These are phyloP conservation scores for Nemotelus nigrinus DNA, from an alignment of 2,888 invertebrate genomes.

Conservation along the genomic window DNA sequence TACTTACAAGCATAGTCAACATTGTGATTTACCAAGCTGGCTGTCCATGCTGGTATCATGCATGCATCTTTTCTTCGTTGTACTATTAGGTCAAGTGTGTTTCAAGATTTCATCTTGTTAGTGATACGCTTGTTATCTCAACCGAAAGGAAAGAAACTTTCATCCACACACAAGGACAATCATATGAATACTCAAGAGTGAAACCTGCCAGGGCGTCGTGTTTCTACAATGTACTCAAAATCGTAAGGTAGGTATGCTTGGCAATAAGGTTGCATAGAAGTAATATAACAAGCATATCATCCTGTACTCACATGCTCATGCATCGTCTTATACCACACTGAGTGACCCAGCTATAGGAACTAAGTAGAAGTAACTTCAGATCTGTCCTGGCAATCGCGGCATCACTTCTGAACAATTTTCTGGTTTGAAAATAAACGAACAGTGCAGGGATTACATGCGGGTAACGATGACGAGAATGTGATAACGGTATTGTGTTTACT, in stretches of 20 bases:
- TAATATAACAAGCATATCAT: constrained; percentile 24
- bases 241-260: background rate
- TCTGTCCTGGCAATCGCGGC: background rate
- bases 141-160: constrained; percentile 36
- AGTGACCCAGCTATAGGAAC: background rate
- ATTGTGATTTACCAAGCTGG: background rate
- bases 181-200: constrained; percentile 32
- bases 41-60: background rate
- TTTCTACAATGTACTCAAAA: constrained; percentile 10
- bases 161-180: constrained; percentile 21
- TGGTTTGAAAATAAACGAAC: constrained; percentile 32
- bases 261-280: background rate
- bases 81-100: constrained; percentile 41
- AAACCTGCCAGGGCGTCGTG: constrained; percentile 32
- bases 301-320: constrained; percentile 30
- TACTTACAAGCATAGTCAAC: too few species aligned
- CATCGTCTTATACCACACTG: constrained; percentile 10
- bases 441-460: constrained; percentile 9
- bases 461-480: constrained; percentile 23
- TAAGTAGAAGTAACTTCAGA: background rate
- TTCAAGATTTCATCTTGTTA: constrained; percentile 43
- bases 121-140: constrained; percentile 39
- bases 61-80: constrained; percentile 1
- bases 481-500: constrained; percentile 5
- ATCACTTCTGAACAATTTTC: constrained; percentile 13